These are phyloP conservation scores for Gallirallus australis DNA, from an alignment of 2,797 vertebrate genomes.

Conservation along the genomic window DNA sequence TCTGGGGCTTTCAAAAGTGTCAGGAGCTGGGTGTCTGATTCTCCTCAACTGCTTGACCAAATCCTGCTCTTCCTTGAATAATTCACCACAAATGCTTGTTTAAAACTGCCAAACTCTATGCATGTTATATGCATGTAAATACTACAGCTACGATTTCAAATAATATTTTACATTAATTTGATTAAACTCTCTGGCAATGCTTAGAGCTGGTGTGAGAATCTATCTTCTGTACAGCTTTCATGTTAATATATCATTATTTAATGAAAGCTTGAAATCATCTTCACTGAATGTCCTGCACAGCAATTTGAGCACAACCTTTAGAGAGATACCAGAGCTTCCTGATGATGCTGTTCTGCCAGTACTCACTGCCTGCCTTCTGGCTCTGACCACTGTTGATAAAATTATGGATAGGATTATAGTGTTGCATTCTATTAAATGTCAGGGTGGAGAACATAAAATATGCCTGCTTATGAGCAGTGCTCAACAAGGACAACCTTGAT, in stretches of 20 bases:
- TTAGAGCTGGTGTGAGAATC: neutral
- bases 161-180: neutral
- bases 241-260: slow-evolving; percentile 2
- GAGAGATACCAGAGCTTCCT: neutral
- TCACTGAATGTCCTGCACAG: neutral
- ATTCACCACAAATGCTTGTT: neutral
- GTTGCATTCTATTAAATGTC: neutral
- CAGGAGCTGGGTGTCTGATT: neutral
- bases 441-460: neutral
- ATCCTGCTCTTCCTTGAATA: neutral
- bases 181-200: neutral
- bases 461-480: neutral
- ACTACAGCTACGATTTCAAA: neutral
- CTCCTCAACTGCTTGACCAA: neutral
- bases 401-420: neutral
- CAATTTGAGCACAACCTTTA: neutral
- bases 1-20: neutral
- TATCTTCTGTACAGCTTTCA: neutral
- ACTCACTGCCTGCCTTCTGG: neutral
- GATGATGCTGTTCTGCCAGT: neutral
- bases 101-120: neutral
- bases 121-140: neutral
- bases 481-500: neutral
- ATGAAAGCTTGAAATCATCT: slow-evolving; percentile 11
- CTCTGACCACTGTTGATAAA: neutral